A percentile compares a stretch with the other conserved stretches of the same genome.
Evolutionary conservation across 2,888 invertebrate species (phyloP).

Genomic region (Drosophila maculinotata): DNA sequence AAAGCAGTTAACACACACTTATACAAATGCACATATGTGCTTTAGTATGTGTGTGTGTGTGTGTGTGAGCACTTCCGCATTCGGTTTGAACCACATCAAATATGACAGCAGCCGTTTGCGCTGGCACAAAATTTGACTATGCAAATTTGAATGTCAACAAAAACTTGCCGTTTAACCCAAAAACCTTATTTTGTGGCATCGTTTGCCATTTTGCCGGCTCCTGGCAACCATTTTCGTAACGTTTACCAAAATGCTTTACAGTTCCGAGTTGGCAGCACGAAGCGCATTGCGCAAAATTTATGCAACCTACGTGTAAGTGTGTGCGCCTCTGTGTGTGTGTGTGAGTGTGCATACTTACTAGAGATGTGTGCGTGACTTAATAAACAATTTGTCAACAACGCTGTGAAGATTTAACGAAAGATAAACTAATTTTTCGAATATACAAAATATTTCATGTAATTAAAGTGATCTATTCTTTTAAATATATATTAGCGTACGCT

Average conservation of each 20-base stretch:
- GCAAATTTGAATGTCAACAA: slow-evolving; percentile 81
- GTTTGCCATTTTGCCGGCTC: slow-evolving; percentile 57
- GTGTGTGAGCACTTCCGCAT: slow-evolving; percentile 63
- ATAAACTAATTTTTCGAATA: too few relatives aligned
- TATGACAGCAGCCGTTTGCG: slow-evolving; percentile 66
- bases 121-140: slow-evolving; percentile 66
- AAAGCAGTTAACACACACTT: slow-evolving; percentile 71
- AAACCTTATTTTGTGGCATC: slow-evolving; percentile 74
- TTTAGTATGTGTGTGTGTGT: not conserved
- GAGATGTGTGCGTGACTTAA: slow-evolving; percentile 54
- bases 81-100: slow-evolving; percentile 73
- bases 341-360: slow-evolving; percentile 25
- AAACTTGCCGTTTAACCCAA: slow-evolving; percentile 80
- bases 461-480: too few relatives aligned
- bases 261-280: slow-evolving; percentile 51
- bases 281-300: slow-evolving; percentile 61
- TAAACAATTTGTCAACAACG: slow-evolving; percentile 6
- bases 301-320: slow-evolving; percentile 31
- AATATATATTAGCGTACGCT: too few relatives aligned
- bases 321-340: slow-evolving; percentile 4
- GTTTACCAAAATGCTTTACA: slow-evolving; percentile 62
- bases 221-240: slow-evolving; percentile 54
- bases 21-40: not conserved
- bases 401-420: not conserved
- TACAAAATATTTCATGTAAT: too few relatives aligned